Evolutionary conservation across 1,140 invertebrate species (phyloP), one percentile per base, ranked within the genome.

Genomic region (Theocolax elegans): DNA sequence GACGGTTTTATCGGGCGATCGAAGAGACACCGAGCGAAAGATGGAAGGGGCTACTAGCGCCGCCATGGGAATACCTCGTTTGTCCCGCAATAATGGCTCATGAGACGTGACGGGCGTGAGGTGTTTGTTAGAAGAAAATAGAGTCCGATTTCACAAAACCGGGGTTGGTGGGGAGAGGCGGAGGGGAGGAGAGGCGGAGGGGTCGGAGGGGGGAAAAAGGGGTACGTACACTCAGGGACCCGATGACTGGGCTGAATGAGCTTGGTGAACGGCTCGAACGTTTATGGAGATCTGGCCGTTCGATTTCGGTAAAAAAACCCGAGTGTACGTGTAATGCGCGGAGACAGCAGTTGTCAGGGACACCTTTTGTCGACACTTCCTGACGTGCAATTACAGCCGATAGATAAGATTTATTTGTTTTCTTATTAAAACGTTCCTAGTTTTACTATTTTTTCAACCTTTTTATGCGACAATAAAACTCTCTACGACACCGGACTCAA

Each of bases 1-100:
- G 79, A 83, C 77, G 75, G 72, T 59, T 77, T 77, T 83, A 82
- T 82, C 80, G 75, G 51, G 48, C 71, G 75, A 74, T 75, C 64
- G 65, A 29, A 35, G 13, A 44, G 63, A 6, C 19, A 46, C 31
- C 9, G n/a, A 35, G 53, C 31, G n/a, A n/a, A n/a, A n/a, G n/a
- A n/a, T n/a, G n/a, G 29, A 38, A 17, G 21, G 29, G 15, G 31
- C 63, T 65, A 53, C 49, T 66, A 51, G 48, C 56, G 44, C 60
- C 44, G 64, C 69, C 71, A 72, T 74, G 72, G 59, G 73, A 67
- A 67, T 73, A 74, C 67, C 74, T 74, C 51, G 74, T 77, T 77
- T 74, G 73, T 66, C 58, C 46, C 60, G 31, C 64, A 53, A 53
- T 53, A 62, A 69, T 68, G 66, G 44, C 56, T 51, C 66, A 60